A percentile compares a stretch with the other conserved stretches of the same genome.
phyloP scores from a whole-genome alignment of 2,797 vertebrate species.

The Melanotaenia boesemani region DNA sequence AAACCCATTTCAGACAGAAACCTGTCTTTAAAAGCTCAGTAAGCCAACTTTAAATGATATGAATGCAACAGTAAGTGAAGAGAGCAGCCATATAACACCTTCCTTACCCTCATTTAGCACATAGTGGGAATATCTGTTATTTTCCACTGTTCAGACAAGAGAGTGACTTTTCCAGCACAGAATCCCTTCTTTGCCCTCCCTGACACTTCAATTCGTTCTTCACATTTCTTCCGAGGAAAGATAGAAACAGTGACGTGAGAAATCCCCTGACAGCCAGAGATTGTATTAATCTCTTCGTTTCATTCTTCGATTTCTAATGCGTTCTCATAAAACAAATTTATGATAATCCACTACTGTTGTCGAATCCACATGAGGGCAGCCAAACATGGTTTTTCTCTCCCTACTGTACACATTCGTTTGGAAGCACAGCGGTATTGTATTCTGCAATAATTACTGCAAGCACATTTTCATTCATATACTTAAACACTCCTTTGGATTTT shows the following conservation, averaged over 20 bases:
- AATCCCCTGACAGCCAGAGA: constrained; percentile 74
- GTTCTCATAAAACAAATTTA: constrained; percentile 76
- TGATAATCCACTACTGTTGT: constrained; percentile 78
- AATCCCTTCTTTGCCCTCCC: constrained; percentile 49
- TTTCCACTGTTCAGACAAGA: constrained; percentile 31
- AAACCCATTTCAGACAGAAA: background rate
- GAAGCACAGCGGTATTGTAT: constrained; percentile 60
- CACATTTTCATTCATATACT: constrained; percentile 50
- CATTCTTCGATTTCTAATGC: constrained; percentile 73
- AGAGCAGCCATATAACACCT: constrained; percentile 9
- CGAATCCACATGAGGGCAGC: constrained; percentile 76
- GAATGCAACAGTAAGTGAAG: background rate
- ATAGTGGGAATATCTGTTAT: constrained; percentile 29
- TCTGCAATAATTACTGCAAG: constrained; percentile 70
- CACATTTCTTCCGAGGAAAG: constrained; percentile 56
- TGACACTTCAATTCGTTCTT: constrained; percentile 53
- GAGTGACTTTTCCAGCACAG: constrained; percentile 39
- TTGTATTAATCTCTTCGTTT: constrained; percentile 76
- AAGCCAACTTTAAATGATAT: constrained; percentile 7
- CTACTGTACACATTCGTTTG: constrained; percentile 42
- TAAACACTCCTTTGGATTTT: constrained; percentile 51
- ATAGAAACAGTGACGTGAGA: constrained; percentile 62
- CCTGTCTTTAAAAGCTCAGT: background rate
- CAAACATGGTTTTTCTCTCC: constrained; percentile 65
- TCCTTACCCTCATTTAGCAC: constrained; percentile 16